Conservation (phyloP, 2,797 vertebrate genomes). For the Phataginus tetradactyla region DNA sequence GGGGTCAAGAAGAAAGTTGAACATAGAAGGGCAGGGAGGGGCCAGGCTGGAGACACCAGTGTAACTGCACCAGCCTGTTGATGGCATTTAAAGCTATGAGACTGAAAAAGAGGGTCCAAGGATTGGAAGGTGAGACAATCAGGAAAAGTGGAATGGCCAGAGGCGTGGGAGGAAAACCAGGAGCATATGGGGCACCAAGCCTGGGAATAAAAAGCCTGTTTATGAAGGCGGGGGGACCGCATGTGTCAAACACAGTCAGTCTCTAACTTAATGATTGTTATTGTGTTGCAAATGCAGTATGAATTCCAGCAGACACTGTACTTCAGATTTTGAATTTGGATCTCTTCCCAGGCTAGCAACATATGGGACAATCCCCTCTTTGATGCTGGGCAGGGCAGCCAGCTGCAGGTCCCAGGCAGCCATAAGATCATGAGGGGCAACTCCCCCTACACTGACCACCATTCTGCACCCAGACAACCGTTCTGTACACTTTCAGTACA, state of each 20-base stretch:
- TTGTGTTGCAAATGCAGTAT: rapidly evolving
- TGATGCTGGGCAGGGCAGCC: not conserved
- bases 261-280: too few relatives aligned
- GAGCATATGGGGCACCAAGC: not conserved
- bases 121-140: not conserved
- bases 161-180: not conserved
- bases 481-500: rapidly evolving
- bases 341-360: not conserved
- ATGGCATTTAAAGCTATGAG: not conserved
- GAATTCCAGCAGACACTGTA: not conserved
- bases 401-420: not conserved
- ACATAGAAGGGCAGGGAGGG: not conserved
- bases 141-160: not conserved
- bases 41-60: not conserved
- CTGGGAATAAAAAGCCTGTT: too few relatives aligned
- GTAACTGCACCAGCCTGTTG: not conserved
- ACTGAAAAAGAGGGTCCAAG: not conserved
- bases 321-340: not conserved
- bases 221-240: not conserved
- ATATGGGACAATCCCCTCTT: not conserved
- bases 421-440: not conserved
- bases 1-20: not conserved
- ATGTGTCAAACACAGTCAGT: not conserved
- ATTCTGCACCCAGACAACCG: rapidly evolving
- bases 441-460: rapidly evolving